These are phyloP conservation scores for Notodonta ziczac DNA, from an alignment of 2,888 invertebrate species.

Conservation along the genomic window DNA sequence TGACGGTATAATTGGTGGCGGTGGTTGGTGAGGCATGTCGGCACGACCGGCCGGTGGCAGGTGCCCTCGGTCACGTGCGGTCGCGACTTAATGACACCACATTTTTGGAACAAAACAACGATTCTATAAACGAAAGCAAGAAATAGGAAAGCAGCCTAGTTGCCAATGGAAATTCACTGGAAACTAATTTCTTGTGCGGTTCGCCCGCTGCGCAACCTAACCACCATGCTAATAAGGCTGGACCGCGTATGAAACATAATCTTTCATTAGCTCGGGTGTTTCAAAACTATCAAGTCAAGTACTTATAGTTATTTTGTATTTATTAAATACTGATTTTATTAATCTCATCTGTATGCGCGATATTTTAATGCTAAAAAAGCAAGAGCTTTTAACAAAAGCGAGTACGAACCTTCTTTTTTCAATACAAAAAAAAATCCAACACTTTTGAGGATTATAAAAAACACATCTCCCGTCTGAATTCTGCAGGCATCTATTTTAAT, in stretches of 20 bases:
- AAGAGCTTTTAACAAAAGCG: background rate
- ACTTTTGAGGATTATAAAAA: slow-evolving; percentile 24
- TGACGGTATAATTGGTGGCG: slow-evolving; percentile 37
- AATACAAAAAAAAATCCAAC: slow-evolving; percentile 11
- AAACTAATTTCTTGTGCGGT: slow-evolving; percentile 35
- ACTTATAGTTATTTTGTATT: no score
- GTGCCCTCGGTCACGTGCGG: slow-evolving; percentile 67
- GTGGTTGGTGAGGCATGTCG: slow-evolving; percentile 55
- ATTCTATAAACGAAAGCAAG: slow-evolving; percentile 33
- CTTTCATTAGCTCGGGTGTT: slow-evolving; percentile 36
- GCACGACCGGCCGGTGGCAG: slow-evolving; percentile 59
- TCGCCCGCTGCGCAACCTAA: slow-evolving; percentile 35
- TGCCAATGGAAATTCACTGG: slow-evolving; percentile 36
- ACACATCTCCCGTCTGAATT: slow-evolving; percentile 23
- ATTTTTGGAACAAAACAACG: slow-evolving; percentile 49
- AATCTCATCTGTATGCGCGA: no score
- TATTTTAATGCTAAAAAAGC: background rate
- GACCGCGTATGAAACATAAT: slow-evolving; percentile 32
- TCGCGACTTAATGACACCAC: slow-evolving; percentile 54
- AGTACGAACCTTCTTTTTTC: background rate
- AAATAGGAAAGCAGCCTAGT: slow-evolving; percentile 41
- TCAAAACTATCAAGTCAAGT: no score
- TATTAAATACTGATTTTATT: slow-evolving; percentile 1
- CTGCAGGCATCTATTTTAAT: slow-evolving; percentile 35
- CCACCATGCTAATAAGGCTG: slow-evolving; percentile 25